Evolutionary conservation across 2,888 invertebrate genomes (phyloP).

Genomic region (Drepanosiphum platanoidis): DNA sequence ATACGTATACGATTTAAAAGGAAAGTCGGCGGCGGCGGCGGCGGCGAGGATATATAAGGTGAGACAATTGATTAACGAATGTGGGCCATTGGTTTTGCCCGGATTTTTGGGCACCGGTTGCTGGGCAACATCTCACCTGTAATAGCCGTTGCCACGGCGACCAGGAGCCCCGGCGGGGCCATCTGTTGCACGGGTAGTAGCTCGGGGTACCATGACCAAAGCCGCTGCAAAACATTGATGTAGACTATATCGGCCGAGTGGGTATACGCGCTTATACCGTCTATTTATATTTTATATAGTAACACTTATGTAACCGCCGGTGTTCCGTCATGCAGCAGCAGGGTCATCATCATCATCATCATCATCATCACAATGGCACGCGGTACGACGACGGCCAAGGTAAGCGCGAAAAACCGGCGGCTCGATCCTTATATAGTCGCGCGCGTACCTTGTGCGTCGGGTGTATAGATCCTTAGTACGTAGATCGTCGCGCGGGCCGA

Average conservation of each 20-base stretch:
- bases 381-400: conserved; percentile 44
- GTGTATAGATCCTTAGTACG: too few relatives aligned
- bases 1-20: background rate
- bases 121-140: conserved; percentile 62
- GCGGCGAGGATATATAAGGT: conserved; percentile 46
- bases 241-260: conserved; percentile 50
- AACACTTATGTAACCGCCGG: conserved; percentile 59
- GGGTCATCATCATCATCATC: too few relatives aligned
- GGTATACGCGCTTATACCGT: conserved; percentile 51
- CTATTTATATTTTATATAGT: conserved; percentile 62
- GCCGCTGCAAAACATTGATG: conserved; percentile 61
- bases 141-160: conserved; percentile 61
- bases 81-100: conserved; percentile 62
- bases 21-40: conserved; percentile 19
- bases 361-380: conserved; percentile 43
- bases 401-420: conserved; percentile 12
- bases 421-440: background rate
- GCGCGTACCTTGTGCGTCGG: background rate
- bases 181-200: conserved; percentile 57
- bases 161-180: conserved; percentile 61
- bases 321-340: conserved; percentile 51
- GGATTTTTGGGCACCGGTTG: conserved; percentile 62
- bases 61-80: conserved; percentile 62
- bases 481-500: too few relatives aligned
- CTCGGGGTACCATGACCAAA: conserved; percentile 59